phyloP scores from a whole-genome alignment of 2,797 vertebrate genomes.

The Limnodromus scolopaceus region DNA sequence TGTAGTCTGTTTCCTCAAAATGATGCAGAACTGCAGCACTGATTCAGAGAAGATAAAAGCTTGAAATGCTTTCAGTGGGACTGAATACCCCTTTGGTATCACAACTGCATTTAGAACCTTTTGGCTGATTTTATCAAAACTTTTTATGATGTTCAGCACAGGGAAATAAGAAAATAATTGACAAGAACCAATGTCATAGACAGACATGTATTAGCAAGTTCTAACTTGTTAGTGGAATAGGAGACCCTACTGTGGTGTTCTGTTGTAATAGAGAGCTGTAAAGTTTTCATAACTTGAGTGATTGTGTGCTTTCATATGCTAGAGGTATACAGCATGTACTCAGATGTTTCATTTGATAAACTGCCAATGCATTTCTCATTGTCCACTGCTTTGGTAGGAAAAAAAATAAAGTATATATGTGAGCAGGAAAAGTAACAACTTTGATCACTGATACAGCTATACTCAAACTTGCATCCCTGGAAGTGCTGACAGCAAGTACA shows the following conservation, averaged over 20 bases:
- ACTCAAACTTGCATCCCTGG: neutral
- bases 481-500: neutral
- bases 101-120: neutral
- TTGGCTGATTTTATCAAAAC: neutral
- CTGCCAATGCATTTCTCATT: neutral
- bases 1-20: neutral
- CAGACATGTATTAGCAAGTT: neutral
- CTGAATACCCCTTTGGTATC: neutral
- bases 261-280: neutral
- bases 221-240: neutral
- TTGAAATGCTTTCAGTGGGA: neutral
- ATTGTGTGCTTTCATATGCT: neutral
- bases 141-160: neutral
- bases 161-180: neutral
- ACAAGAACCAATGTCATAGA: neutral
- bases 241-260: neutral
- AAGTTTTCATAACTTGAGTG: neutral
- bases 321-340: neutral
- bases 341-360: slow-evolving; percentile 13
- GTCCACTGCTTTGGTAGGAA: neutral
- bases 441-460: neutral
- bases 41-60: neutral
- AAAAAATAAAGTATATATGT: neutral
- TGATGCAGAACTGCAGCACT: neutral
- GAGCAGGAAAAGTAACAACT: neutral